These are phyloP conservation scores for Euphonia xanthogaster DNA, from an alignment of 2,797 vertebrate genomes.

Conservation along the genomic window DNA sequence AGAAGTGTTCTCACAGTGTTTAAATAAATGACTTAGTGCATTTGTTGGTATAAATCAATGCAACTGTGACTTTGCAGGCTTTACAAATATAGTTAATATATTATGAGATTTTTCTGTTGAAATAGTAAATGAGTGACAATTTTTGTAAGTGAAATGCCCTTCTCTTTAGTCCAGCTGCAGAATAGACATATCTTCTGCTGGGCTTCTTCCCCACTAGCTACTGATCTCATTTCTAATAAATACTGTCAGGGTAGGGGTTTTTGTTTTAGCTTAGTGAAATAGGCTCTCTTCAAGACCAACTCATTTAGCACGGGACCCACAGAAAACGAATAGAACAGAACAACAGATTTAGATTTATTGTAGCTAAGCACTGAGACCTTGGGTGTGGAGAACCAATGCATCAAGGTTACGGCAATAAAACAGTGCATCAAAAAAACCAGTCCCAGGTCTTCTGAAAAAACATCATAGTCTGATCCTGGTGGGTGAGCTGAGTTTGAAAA, in stretches of 20 bases:
- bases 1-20: neutral
- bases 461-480: neutral
- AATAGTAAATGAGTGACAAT: neutral
- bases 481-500: neutral
- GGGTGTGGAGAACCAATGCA: neutral
- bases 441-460: neutral
- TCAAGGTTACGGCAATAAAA: neutral
- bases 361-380: neutral
- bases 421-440: neutral
- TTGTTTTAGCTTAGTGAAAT: neutral
- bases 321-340: neutral
- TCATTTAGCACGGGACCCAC: neutral
- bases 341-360: neutral
- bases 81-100: constrained; percentile 39
- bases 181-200: neutral
- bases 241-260: neutral
- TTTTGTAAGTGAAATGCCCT: constrained; percentile 6
- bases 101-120: constrained; percentile 36
- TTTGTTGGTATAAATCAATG: constrained; percentile 39
- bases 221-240: neutral
- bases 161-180: neutral
- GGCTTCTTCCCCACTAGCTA: neutral
- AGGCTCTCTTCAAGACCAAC: neutral
- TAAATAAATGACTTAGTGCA: constrained; percentile 19
- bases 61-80: neutral